Evolutionary conservation across 2,113 vertebrate species (phyloP).

Genomic region (Spea multiplicata): DNA sequence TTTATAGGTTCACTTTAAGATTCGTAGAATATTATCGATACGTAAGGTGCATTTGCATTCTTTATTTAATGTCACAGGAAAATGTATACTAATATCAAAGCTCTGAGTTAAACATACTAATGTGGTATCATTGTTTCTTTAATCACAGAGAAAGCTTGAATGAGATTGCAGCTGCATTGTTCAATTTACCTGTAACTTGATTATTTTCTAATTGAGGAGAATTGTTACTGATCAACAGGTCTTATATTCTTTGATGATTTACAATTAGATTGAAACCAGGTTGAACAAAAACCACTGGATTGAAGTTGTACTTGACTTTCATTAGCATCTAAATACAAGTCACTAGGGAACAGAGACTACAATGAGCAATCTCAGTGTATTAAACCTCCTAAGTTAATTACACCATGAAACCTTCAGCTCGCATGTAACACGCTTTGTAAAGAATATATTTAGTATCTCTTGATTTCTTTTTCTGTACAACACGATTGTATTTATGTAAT

Average conservation of each 20-base stretch:
- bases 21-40: too few relatives aligned
- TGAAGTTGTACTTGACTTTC: constrained; percentile 38
- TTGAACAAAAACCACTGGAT: constrained; percentile 10
- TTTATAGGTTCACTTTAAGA: too few relatives aligned
- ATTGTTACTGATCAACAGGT: constrained; percentile 13
- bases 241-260: constrained; percentile 29
- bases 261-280: constrained; percentile 25
- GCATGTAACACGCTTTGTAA: background rate
- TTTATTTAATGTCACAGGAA: too few relatives aligned
- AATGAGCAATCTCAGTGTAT: constrained; percentile 9
- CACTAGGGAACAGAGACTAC: constrained; percentile 11
- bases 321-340: constrained; percentile 41
- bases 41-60: too few relatives aligned
- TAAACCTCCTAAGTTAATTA: constrained; percentile 23
- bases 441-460: too few relatives aligned
- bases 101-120: background rate
- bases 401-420: background rate
- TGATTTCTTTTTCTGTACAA: too few relatives aligned
- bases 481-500: too few relatives aligned
- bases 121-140: background rate
- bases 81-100: background rate
- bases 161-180: constrained; percentile 16
- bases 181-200: constrained; percentile 20
- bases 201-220: constrained; percentile 18
- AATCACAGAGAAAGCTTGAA: constrained; percentile 8